phyloP scores from a whole-genome alignment of 2,888 invertebrate genomes.

The Watsonalla cultraria region DNA sequence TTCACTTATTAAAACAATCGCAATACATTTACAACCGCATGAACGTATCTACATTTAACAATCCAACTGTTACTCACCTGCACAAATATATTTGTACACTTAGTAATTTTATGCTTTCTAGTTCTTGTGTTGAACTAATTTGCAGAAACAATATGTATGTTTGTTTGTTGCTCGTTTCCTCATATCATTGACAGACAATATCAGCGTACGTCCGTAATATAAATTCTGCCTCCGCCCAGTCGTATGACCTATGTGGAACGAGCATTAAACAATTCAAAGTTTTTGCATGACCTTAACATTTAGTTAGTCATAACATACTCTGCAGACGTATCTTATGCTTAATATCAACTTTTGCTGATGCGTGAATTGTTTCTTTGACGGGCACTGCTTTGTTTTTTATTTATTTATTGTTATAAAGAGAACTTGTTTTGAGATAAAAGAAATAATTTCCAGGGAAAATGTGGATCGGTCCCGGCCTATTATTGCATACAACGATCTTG shows the following conservation, averaged over 20 bases:
- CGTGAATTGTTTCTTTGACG: constrained; percentile 9
- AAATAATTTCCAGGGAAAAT: constrained; percentile 80
- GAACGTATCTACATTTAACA: neutral
- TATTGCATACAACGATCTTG: constrained; percentile 94
- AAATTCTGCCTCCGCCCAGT: neutral
- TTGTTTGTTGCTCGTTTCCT: too few relatives aligned
- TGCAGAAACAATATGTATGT: too few relatives aligned
- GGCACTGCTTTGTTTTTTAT: constrained; percentile 10
- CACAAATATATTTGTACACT: too few relatives aligned
- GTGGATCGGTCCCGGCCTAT: constrained; percentile 86
- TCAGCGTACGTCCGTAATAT: too few relatives aligned
- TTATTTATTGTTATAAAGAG: constrained; percentile 11
- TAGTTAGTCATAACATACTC: constrained; percentile 14
- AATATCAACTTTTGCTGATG: constrained; percentile 15
- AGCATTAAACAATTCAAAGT: constrained; percentile 18
- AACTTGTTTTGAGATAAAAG: constrained; percentile 45
- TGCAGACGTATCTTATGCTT: constrained; percentile 15
- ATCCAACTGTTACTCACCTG: neutral
- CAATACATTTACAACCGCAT: too few relatives aligned
- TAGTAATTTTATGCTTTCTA: too few relatives aligned
- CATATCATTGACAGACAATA: too few relatives aligned
- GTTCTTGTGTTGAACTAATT: too few relatives aligned
- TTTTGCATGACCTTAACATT: constrained; percentile 60
- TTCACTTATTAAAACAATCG: too few relatives aligned
- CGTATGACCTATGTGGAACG: constrained; percentile 6